A percentile compares a stretch with the other conserved stretches of the same genome.
Conservation (phyloP, 1,140 invertebrate genomes). For the Pissodes strobi region DNA sequence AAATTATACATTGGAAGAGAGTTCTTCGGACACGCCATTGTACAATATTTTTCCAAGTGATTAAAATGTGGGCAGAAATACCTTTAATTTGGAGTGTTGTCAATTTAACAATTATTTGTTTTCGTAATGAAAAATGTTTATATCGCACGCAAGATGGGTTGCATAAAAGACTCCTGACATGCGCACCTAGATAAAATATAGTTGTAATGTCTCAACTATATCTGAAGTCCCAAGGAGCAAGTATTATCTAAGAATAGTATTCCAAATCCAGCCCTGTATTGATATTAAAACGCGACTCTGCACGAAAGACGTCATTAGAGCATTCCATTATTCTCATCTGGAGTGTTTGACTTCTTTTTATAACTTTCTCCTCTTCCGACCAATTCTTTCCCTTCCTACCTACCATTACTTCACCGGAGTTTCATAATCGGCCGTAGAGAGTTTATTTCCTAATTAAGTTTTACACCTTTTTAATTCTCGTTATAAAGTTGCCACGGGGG, state of each 20-base stretch:
- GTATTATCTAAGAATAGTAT: not conserved
- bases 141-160: too few species aligned
- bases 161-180: too few species aligned
- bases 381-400: constrained; percentile 33
- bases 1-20: too few species aligned
- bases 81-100: too few species aligned
- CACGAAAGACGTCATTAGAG: constrained; percentile 49
- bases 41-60: too few species aligned
- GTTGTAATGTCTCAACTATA: too few species aligned
- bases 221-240: too few species aligned
- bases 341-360: constrained; percentile 48
- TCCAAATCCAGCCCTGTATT: constrained; percentile 15
- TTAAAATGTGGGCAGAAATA: too few species aligned
- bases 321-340: constrained; percentile 55
- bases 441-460: constrained; percentile 49
- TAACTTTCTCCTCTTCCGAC: constrained; percentile 38
- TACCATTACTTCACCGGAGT: constrained; percentile 30
- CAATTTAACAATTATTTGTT: too few species aligned
- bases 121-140: too few species aligned
- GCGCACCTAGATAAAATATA: too few species aligned
- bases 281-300: constrained; percentile 44
- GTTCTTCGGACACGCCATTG: too few species aligned
- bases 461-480: constrained; percentile 50
- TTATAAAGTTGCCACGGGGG: constrained; percentile 39
- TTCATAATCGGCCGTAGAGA: constrained; percentile 41